Base-by-base conservation (phyloP, 92 coral and sea anemone species). In the Palythoa heliodiscus region DNA sequence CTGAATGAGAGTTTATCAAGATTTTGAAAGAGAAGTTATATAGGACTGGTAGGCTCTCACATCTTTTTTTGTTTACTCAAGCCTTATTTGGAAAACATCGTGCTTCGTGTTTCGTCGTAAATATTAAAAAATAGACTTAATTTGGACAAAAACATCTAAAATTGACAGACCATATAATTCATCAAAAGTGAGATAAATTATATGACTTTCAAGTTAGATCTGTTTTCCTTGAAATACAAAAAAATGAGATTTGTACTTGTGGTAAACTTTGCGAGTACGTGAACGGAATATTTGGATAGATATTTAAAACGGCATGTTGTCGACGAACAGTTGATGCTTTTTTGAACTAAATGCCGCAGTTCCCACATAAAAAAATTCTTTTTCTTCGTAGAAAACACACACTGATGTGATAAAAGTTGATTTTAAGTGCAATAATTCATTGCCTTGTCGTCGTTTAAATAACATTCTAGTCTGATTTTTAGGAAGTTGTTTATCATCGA, bases 401-500 rank as follows among this genome's bases (percentile, higher is more conserved):
- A 22, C 54, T 72, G 7, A 40, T 72, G 47, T 72, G 76, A 72
- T 7, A 19, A 43, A 20, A 12, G 14, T 72, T 40, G 24, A 15
- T 72, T 15, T 72, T 40, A 38, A 72, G 53, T 13, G 29, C 55
- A 58, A 38, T 7, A 39, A 72, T 14, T 72, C 2, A 48, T 50
- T 39, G 76, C 76, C 12, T 16, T 48, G 5, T 72, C 16, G 40
- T 71, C 11, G 4, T 55, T 39, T 40, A 13, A 16, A 43, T 39
- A 43, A 40, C 17, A 72, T 38, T 29, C 75, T 70, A 12, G 75
- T 70, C 75, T 14, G 43, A 24, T 70, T 71, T 71, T 8, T 15
- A 38, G 75, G 17, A 71, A 71, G 75, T 29, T 71, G 75, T 39
- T 71, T 71, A 71, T 71, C 75, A 25, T 20, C 13, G 43, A 9